Base-by-base conservation (phyloP, 2,888 invertebrate species). In the Stramonita haemastoma region DNA sequence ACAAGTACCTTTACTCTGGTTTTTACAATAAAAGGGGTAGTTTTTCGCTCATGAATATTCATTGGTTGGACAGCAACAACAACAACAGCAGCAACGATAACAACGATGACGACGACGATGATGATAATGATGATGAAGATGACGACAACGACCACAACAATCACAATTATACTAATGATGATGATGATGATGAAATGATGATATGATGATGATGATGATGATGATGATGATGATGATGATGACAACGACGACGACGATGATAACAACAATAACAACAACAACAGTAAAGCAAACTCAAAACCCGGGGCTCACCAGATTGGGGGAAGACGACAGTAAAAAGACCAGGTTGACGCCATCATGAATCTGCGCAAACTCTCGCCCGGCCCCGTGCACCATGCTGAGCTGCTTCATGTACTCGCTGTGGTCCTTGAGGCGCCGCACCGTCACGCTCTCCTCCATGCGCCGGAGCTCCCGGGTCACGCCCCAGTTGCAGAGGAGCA, bases 321-420 rank as follows among this genome's bases (percentile, higher is more conserved):
- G 91, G 5, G 88, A 88, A 8, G 89, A 90, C 57, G 92, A 73
- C 57, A 92, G 19, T 17, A 92, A 32, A 66, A 92, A 88, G 87
- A 91, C 86, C 46, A 92, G 89, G 88, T 91, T 90, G 70, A 93
- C 89, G 66, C 86, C 88, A 92, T 46, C 91, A 92, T 91, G 26
- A 92, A 86, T 17, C n/a, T 91, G 77, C 0, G 91, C 90, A 87
- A 92, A 92, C 86, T 92, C 92, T 19, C 89, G 88, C 36, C 92
- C 91, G 0, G 91, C 83, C 0, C 87, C 89, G 77, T 89, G 84
- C 88, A 91, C 86, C 26, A 90, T 79, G 86, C 91, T 90, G 77
- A 88, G 73, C 29, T 90, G 89, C 60, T 87, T 87, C n/a, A 88
- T 60, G 22, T 87, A n/a, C 22, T 89, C 87, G 29, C 87, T 87